A percentile compares a stretch with the other conserved stretches of the same genome.
Evolutionary conservation across 2,797 vertebrate genomes (phyloP).

Genomic region (Masticophis lateralis): DNA sequence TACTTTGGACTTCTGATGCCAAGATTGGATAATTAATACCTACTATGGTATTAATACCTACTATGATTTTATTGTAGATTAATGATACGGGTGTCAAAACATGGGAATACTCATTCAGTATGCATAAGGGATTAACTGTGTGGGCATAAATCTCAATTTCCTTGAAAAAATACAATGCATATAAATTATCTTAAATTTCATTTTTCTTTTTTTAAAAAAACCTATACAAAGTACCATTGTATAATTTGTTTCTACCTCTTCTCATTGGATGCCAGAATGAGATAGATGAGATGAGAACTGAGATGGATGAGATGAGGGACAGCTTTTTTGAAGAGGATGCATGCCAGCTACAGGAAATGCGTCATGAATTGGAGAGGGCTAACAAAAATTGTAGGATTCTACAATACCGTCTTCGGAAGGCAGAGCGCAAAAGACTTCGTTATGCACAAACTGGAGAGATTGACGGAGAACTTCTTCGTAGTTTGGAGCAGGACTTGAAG

Average conservation of each 20-base stretch:
- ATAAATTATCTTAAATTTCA: background rate
- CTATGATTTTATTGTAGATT: background rate
- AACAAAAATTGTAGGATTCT: constrained; percentile 99
- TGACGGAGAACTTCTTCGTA: constrained; percentile 91
- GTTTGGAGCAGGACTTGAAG: constrained; percentile 98
- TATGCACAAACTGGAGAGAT: constrained; percentile 92
- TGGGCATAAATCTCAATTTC: constrained; percentile 12
- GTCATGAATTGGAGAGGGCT: constrained; percentile 94
- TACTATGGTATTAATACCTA: background rate
- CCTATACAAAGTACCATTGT: background rate
- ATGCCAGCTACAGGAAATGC: constrained; percentile 97
- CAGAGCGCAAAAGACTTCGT: constrained; percentile 91
- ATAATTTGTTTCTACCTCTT: constrained; percentile 24
- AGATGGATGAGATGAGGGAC: constrained; percentile 99
- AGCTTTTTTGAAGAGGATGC: constrained; percentile 98
- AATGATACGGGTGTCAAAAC: background rate
- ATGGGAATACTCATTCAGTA: background rate
- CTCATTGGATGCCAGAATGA: constrained; percentile 77
- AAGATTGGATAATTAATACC: background rate
- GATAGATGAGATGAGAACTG: constrained; percentile 94
- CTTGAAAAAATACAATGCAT: background rate
- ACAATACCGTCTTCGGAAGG: constrained; percentile 95
- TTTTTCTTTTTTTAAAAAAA: background rate
- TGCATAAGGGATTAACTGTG: background rate
- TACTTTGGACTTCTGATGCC: background rate